Evolutionary conservation across 2,888 invertebrate species (phyloP).

Genomic region (Cryptus armator): DNA sequence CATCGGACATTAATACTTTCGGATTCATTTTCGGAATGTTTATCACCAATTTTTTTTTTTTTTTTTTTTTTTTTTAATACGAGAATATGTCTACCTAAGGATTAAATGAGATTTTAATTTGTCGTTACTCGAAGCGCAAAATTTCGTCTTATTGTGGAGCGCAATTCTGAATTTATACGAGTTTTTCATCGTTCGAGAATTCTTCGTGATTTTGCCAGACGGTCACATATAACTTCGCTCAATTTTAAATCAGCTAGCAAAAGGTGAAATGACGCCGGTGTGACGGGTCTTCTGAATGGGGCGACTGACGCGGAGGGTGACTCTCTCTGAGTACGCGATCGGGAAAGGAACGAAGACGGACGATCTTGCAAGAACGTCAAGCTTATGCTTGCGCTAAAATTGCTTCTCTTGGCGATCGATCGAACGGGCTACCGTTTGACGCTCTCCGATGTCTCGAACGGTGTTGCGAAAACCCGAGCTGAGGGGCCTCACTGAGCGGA

Average conservation of each 20-base stretch:
- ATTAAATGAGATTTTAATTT: not conserved
- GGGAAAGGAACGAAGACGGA: constrained; percentile 37
- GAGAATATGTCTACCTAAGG: not conserved
- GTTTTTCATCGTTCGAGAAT: not conserved
- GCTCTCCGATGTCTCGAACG: constrained; percentile 34
- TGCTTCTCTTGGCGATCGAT: constrained; percentile 57
- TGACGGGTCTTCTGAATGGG: constrained; percentile 40
- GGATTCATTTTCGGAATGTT: too few relatives aligned
- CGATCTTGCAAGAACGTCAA: constrained; percentile 44
- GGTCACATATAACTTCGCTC: too few relatives aligned
- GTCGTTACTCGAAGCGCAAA: not conserved
- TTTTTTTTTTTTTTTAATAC: too few relatives aligned
- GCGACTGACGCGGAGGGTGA: constrained; percentile 16
- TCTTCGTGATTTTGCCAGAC: too few relatives aligned
- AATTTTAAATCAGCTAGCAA: too few relatives aligned
- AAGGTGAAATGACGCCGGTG: constrained; percentile 44
- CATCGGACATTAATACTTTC: too few relatives aligned
- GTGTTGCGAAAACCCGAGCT: constrained; percentile 23
- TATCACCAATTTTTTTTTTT: too few relatives aligned
- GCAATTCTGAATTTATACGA: not conserved
- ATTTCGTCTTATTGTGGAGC: not conserved
- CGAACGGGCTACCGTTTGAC: constrained; percentile 26
- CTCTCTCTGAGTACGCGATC: constrained; percentile 5
- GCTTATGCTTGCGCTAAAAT: constrained; percentile 57
- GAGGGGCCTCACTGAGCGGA: constrained; percentile 23